Evolutionary conservation across 2,888 invertebrate genomes (phyloP), one percentile per base, ranked within the genome.

Genomic region (Miltochrista miniata): DNA sequence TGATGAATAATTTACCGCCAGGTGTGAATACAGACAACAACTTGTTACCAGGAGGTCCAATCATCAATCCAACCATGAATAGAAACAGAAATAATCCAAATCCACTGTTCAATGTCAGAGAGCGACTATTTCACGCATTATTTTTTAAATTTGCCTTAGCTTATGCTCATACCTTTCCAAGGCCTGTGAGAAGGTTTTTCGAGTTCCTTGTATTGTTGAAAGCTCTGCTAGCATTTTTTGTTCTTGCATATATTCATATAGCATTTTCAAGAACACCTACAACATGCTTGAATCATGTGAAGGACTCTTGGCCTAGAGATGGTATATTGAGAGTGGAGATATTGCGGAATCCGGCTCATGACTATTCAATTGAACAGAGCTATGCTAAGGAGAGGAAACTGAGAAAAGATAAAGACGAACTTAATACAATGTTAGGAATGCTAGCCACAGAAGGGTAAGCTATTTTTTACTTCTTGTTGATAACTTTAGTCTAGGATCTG

Each of bases 281-380:
- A 48, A 97, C 97, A 69, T 99, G 99, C 83, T 92, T 99, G 68
- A 95, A 97, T 78, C 95, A 97, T 81, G 94, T 98, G 31, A 94
- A 96, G 76, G 94, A 96, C 63, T 94, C 95, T 10, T 99, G 99
- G 99, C 99, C 99, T 0, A 92, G 97, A 56, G 97, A 98, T 85
- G 99, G 99, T 4, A 97, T 99, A 64, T 92, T 99, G 13, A 92
- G 98, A 58, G 97, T 98, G 11, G 98, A 98, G 89, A 97, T 98
- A 69, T 85, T 96, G 48, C 90, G 94, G 61, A 95, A 95, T 78
- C 93, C 94, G 11, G 93, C 92, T 2, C 93, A 94, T 48, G 95
- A 95, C 81, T 97, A 97, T 76, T 94, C 93, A 61, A 94, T 97
- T 73, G 94, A 95, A 77, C 95, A 96, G 66, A 96, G 96, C 66